phyloP scores from a whole-genome alignment of 2,797 vertebrate species.

The Knipowitschia caucasica region DNA sequence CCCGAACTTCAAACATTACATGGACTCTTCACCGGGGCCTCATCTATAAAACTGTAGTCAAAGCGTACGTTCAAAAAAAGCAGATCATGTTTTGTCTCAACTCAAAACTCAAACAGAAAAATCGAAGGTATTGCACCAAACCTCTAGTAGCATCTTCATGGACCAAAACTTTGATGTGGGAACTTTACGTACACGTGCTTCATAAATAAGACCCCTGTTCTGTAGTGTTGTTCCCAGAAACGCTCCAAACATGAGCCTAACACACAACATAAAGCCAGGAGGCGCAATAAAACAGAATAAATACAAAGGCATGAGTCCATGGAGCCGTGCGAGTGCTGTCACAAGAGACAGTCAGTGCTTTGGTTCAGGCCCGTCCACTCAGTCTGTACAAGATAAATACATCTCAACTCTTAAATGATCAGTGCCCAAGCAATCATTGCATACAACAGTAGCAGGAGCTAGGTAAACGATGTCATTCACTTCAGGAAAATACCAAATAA shows the following conservation, averaged over 20 bases:
- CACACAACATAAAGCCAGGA: background rate
- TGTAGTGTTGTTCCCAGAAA: background rate
- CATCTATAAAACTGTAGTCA: too few relatives aligned
- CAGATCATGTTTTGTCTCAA: too few relatives aligned
- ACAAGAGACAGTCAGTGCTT: constrained; percentile 44
- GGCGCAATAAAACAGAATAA: background rate
- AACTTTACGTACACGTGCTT: too few relatives aligned
- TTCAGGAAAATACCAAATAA: constrained; percentile 9
- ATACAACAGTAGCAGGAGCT: constrained; percentile 6
- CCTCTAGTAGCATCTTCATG: too few relatives aligned
- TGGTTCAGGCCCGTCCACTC: constrained; percentile 48
- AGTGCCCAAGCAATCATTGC: background rate
- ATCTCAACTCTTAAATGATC: background rate
- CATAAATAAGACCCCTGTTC: background rate
- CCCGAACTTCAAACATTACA: too few relatives aligned
- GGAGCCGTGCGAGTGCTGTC: background rate
- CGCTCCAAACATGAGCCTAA: background rate
- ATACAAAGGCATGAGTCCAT: background rate
- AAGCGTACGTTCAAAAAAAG: too few relatives aligned
- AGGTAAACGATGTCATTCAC: constrained; percentile 1
- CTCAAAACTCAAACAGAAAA: too few relatives aligned
- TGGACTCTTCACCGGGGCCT: too few relatives aligned
- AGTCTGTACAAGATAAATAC: background rate
- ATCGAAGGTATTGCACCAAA: too few relatives aligned
- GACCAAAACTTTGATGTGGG: too few relatives aligned